phyloP scores from a whole-genome alignment of 1,140 invertebrate species.

The Bombus confusus region DNA sequence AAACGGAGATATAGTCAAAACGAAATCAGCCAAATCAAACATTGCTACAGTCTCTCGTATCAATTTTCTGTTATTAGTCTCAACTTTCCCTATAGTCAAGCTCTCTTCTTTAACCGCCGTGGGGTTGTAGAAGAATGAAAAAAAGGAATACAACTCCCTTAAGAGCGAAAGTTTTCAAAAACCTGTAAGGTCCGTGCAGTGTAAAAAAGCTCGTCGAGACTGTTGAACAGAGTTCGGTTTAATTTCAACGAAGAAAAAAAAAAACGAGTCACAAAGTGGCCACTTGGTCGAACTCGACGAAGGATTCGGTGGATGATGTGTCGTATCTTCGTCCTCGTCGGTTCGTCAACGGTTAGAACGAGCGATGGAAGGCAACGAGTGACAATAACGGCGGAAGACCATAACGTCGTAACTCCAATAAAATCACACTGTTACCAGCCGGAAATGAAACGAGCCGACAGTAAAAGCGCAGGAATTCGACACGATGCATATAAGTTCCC shows the following conservation, averaged over 20 bases:
- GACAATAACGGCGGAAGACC: conserved; percentile 76
- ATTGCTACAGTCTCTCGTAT: background rate
- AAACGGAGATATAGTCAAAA: too few relatives aligned
- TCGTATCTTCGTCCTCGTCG: background rate
- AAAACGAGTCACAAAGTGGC: too few relatives aligned
- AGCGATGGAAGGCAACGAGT: conserved; percentile 36
- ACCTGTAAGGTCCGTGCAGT: background rate
- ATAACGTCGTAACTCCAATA: conserved; percentile 76
- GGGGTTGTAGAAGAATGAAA: background rate
- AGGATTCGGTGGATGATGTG: background rate
- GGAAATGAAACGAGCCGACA: conserved; percentile 77
- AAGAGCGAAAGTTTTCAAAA: background rate
- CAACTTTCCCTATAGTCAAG: background rate
- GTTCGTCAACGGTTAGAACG: conserved; percentile 15
- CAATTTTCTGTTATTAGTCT: background rate
- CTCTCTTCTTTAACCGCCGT: too few relatives aligned
- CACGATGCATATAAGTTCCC: conserved; percentile 77
- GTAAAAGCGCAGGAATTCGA: conserved; percentile 76
- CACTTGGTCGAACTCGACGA: background rate
- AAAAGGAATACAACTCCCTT: background rate
- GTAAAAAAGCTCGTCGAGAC: conserved; percentile 23
- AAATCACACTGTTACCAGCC: conserved; percentile 67
- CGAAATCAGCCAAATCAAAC: background rate
- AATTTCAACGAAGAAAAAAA: background rate
- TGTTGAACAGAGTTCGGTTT: background rate